Conservation (phyloP, 2,113 vertebrate species). For the Pteropus alecto region DNA sequence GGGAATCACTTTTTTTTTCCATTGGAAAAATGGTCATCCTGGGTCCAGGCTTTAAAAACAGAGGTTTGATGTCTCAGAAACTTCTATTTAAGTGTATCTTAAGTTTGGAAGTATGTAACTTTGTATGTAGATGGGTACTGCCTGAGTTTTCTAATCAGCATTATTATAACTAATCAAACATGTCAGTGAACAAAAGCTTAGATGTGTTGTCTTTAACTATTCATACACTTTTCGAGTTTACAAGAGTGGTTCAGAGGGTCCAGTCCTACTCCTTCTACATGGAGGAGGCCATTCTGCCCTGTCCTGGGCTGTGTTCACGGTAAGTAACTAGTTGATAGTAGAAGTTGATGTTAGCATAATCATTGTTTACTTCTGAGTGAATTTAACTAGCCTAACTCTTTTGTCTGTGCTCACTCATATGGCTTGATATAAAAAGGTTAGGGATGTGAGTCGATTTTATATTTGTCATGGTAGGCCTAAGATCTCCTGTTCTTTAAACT, state of each 20-base stretch:
- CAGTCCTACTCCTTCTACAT: slow-evolving; percentile 93
- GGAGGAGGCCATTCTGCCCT: slow-evolving; percentile 98
- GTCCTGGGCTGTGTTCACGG: slow-evolving; percentile 98
- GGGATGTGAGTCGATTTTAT: not conserved
- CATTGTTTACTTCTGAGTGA: not conserved
- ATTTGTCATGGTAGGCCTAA: not conserved
- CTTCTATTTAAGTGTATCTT: slow-evolving; percentile 24
- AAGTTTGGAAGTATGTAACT: not conserved
- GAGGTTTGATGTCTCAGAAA: slow-evolving; percentile 27
- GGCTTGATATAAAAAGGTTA: not conserved
- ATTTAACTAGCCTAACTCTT: not conserved
- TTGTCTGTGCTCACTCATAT: not conserved
- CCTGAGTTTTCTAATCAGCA: slow-evolving; percentile 13
- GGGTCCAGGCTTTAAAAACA: not conserved
- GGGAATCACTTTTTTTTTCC: not conserved
- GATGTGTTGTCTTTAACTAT: slow-evolving; percentile 87
- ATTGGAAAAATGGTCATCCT: not conserved
- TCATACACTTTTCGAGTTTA: slow-evolving; percentile 98
- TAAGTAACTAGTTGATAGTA: slow-evolving; percentile 79
- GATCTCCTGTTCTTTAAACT: not conserved
- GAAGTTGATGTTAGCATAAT: not conserved
- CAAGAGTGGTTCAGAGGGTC: slow-evolving; percentile 93
- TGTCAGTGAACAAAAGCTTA: not conserved
- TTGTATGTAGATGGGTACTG: not conserved
- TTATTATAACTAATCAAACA: slow-evolving; percentile 36